Percentiles rank a stretch among this genome's conserved stretches.
Conservation (phyloP, 2,113 vertebrate genomes). For the Upupa epops region DNA sequence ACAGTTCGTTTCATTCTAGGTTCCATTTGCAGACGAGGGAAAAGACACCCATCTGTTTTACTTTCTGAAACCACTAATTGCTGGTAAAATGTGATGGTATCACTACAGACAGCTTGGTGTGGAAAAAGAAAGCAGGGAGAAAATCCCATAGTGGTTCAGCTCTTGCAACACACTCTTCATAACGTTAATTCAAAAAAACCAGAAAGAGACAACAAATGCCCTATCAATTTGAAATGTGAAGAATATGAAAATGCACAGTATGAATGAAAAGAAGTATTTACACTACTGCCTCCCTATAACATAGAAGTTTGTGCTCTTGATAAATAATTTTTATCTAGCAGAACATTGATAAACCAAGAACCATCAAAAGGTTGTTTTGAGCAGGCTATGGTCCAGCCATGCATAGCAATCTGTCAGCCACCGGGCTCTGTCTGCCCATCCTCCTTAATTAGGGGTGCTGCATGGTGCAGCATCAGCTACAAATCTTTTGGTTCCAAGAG, state of each 20-base stretch:
- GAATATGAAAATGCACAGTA: neutral
- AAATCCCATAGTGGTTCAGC: neutral
- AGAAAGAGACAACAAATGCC: neutral
- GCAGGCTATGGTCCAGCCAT: conserved; percentile 13
- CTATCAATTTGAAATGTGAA: neutral
- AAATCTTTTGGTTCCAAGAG: conserved; percentile 14
- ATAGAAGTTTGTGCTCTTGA: no score
- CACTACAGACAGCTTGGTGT: neutral
- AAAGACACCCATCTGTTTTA: neutral
- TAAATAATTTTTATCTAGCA: conserved; percentile 27
- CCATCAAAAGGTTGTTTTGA: neutral
- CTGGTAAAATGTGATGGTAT: neutral
- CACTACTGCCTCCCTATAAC: neutral
- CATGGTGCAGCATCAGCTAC: neutral
- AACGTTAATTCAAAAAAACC: neutral
- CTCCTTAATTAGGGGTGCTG: conserved; percentile 78
- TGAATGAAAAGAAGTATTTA: neutral
- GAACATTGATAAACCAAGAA: conserved; percentile 24
- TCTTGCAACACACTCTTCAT: neutral
- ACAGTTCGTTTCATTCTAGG: no score
- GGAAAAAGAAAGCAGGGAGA: neutral
- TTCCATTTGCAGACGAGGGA: neutral
- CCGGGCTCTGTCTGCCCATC: conserved; percentile 67
- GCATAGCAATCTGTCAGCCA: conserved; percentile 77
- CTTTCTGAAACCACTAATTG: neutral